Base-by-base conservation (phyloP, 2,797 vertebrate genomes). In the Scolopax rusticola region DNA sequence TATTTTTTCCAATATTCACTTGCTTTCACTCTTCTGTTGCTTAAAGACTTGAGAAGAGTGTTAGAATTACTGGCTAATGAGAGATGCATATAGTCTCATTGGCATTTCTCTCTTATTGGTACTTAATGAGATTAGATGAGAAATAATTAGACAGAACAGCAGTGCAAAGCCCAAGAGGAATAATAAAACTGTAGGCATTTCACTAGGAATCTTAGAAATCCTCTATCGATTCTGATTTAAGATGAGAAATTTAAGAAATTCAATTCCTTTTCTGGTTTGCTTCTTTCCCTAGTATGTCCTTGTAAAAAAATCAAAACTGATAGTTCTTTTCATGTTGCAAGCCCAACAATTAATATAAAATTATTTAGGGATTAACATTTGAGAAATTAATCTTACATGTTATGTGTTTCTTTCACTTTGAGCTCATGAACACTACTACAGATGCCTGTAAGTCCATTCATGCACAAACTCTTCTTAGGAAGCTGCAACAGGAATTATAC, bases 71-170 rank as follows among this genome's bases (percentile, higher is more conserved):
- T 80, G 75, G 54, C 85, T 94, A 96, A 94, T 94, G 90, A 71
- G 67, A 92, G 91, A 94, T 90, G 67, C 40, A 88, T 41, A 64
- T 51, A 54, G 5, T 43, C 16, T 80, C 36, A 28, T 25, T 94
- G 86, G 21, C 6, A 11, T 90, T 95, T 95, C 81, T 78, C 38
- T 68, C 21, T 92, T 84, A 88, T 71, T 95, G 56, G 86, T 83
- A 56, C 90, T 75, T 97, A 95, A 95, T 91, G 69, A 94, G 78
- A 47, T 92, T 77, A 94, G 57, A 95, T 91, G 78, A 84, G 48
- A 96, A 97, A 95, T 95, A 95, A 95, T 97, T 90, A 95, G 70
- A 80, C 36, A 87, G 95, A 97, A 90, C 33, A 71, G 20, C 79
- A 84, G 53, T 69, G 17, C 20, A 61, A 94, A 93, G 60, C 19